phyloP scores from a whole-genome alignment of 2,113 vertebrate genomes.

The Pipra filicauda region DNA sequence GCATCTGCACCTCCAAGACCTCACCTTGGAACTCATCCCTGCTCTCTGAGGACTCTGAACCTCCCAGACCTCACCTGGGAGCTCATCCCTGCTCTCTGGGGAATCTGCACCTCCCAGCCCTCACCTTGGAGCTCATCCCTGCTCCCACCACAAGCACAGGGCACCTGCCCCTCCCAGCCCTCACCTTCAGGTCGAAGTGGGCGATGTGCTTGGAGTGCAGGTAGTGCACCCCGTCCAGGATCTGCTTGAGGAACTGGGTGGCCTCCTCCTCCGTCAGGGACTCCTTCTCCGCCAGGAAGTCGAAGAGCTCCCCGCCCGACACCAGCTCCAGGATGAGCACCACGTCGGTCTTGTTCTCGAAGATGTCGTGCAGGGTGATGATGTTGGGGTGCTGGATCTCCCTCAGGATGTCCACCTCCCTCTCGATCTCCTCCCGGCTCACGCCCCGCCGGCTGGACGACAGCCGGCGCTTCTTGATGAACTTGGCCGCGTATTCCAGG shows the following conservation, averaged over 20 bases:
- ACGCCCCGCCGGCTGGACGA: constrained; percentile 93
- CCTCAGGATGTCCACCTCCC: constrained; percentile 94
- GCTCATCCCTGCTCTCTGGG: accelerated
- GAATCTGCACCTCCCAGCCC: neutral
- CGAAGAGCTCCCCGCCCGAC: constrained; percentile 92
- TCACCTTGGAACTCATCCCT: accelerated
- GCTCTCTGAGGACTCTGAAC: neutral
- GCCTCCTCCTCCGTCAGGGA: constrained; percentile 95
- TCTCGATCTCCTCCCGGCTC: constrained; percentile 95
- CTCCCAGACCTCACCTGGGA: neutral
- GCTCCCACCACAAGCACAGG: accelerated
- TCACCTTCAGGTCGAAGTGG: constrained; percentile 96
- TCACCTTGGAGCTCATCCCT: accelerated
- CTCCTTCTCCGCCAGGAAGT: constrained; percentile 97
- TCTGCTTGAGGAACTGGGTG: constrained; percentile 97
- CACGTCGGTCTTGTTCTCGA: constrained; percentile 96
- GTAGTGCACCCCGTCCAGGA: constrained; percentile 93
- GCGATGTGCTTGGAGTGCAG: constrained; percentile 94
- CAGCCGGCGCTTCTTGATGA: constrained; percentile 96
- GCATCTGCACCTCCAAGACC: neutral
- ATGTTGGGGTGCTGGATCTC: constrained; percentile 98
- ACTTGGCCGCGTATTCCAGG: constrained; percentile 91
- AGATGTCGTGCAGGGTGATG: constrained; percentile 97
- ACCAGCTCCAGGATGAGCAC: constrained; percentile 98
- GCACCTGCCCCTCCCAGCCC: neutral